A percentile compares a stretch with the other conserved stretches of the same genome.
Evolutionary conservation across 2,113 vertebrate genomes (phyloP).

Genomic region (Petrocephalus zakoni): DNA sequence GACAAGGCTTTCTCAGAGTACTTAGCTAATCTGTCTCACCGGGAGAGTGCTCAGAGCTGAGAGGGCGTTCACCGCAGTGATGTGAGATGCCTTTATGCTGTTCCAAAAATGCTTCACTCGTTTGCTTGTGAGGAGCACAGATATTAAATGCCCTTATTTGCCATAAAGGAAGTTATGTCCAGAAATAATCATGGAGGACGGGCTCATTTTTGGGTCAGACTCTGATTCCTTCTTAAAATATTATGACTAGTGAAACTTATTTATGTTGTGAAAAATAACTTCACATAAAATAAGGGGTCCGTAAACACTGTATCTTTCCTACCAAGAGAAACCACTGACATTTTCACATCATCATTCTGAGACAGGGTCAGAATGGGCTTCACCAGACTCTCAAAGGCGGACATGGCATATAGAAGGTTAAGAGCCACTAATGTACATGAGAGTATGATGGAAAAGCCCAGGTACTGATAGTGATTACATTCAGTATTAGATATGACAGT

Average conservation of each 20-base stretch:
- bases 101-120: background rate
- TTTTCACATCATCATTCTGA: background rate
- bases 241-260: background rate
- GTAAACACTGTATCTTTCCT: background rate
- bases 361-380: background rate
- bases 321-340: background rate
- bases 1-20: background rate
- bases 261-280: background rate
- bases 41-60: background rate
- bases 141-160: background rate
- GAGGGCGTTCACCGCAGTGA: background rate
- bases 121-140: background rate
- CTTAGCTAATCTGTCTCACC: background rate
- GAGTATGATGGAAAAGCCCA: background rate
- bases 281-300: background rate
- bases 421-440: background rate
- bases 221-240: background rate
- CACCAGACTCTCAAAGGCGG: background rate
- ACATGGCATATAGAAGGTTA: background rate
- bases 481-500: background rate
- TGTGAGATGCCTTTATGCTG: background rate
- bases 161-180: background rate
- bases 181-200: background rate
- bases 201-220: background rate
- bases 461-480: background rate